Conservation (phyloP, 1,140 invertebrate genomes). For the Cydia amplana region DNA sequence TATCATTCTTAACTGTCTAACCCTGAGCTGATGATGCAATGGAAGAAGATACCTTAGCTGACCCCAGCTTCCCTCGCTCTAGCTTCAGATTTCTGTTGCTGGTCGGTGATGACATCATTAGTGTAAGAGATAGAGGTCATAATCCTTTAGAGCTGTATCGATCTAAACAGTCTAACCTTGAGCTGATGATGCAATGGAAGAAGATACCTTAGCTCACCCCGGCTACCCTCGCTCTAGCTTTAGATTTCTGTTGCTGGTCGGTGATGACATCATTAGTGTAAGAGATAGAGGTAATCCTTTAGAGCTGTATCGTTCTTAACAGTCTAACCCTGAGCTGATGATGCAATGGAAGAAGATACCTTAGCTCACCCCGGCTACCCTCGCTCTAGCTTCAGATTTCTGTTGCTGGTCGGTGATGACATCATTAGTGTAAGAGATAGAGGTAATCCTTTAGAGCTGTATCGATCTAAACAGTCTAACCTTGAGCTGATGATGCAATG, state of each 20-base stretch:
- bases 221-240: slow-evolving; percentile 60
- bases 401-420: slow-evolving; percentile 61
- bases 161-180: slow-evolving; percentile 41
- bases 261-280: slow-evolving; percentile 70
- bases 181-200: slow-evolving; percentile 54
- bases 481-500: slow-evolving; percentile 52
- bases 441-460: slow-evolving; percentile 46
- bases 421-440: slow-evolving; percentile 72
- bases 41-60: slow-evolving; percentile 35
- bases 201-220: slow-evolving; percentile 62
- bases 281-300: slow-evolving; percentile 64
- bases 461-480: slow-evolving; percentile 34
- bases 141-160: too few species aligned
- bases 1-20: too few species aligned
- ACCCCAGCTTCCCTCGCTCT: slow-evolving; percentile 59
- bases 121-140: slow-evolving; percentile 69
- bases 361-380: slow-evolving; percentile 64
- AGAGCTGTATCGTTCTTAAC: background rate
- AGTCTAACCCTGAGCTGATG: slow-evolving; percentile 53
- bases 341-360: slow-evolving; percentile 59
- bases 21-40: too few species aligned
- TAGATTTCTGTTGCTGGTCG: slow-evolving; percentile 53
- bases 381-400: slow-evolving; percentile 51
- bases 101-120: slow-evolving; percentile 67
- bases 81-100: slow-evolving; percentile 55